These are phyloP conservation scores for Beaufortia kweichowensis DNA, from an alignment of 2,113 vertebrate genomes.

Conservation along the genomic window DNA sequence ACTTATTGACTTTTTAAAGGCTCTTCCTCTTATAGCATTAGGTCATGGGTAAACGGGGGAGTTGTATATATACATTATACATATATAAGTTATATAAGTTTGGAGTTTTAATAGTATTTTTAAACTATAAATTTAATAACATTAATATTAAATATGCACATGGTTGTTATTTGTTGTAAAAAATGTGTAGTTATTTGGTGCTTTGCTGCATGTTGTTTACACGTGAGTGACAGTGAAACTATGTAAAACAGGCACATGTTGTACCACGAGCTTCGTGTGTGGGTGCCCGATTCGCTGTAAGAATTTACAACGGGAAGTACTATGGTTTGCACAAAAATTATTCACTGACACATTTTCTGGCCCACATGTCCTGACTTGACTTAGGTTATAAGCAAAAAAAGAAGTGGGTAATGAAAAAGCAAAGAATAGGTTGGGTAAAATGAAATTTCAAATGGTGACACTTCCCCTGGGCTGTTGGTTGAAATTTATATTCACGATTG, in stretches of 20 bases:
- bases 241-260: conserved; percentile 29
- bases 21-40: conserved; percentile 54
- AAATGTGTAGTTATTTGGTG: no score
- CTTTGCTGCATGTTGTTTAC: conserved; percentile 6
- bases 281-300: neutral
- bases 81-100: no score
- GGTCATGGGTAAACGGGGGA: conserved; percentile 42
- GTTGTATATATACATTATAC: neutral
- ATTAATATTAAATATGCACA: no score
- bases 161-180: no score
- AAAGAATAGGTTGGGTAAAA: conserved; percentile 28
- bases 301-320: conserved; percentile 54
- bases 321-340: conserved; percentile 27
- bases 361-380: conserved; percentile 61
- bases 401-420: conserved; percentile 55
- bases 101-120: no score
- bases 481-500: conserved; percentile 58
- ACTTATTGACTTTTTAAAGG: conserved; percentile 46
- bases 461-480: conserved; percentile 53
- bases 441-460: conserved; percentile 58
- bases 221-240: neutral
- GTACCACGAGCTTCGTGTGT: conserved; percentile 17
- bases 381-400: conserved; percentile 54
- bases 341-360: conserved; percentile 56
- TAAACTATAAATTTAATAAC: no score